Evolutionary conservation across 2,888 invertebrate species (phyloP).

Genomic region (Bembecia ichneumoniformis): DNA sequence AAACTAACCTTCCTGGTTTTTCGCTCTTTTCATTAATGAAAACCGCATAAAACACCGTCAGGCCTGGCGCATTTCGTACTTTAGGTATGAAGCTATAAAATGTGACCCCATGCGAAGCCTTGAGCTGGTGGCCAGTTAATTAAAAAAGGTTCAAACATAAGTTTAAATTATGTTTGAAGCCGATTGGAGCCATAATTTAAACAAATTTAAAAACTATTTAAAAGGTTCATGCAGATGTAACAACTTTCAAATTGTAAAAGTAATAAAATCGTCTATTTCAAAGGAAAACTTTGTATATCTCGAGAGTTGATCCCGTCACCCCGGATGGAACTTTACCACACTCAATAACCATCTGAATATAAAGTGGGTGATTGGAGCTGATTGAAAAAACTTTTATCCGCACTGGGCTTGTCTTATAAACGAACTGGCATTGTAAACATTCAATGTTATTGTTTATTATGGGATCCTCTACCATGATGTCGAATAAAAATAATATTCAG

Average conservation of each 20-base stretch:
- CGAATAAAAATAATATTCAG: too few species aligned
- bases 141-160: too few species aligned
- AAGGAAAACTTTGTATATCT: neutral
- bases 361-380: constrained; percentile 45
- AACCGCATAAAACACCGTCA: too few species aligned
- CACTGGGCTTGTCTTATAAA: neutral
- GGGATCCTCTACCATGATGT: too few species aligned
- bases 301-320: neutral
- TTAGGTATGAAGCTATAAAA: too few species aligned
- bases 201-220: neutral
- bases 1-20: too few species aligned
- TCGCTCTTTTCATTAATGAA: too few species aligned
- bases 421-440: constrained; percentile 3
- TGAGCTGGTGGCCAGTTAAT: too few species aligned
- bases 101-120: too few species aligned
- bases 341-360: constrained; percentile 51
- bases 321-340: constrained; percentile 22
- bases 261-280: neutral
- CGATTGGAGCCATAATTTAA: neutral
- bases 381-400: constrained; percentile 39
- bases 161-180: too few species aligned
- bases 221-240: neutral
- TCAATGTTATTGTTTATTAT: constrained; percentile 10
- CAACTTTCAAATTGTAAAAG: neutral
- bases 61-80: too few species aligned